Evolutionary conservation across 2,888 invertebrate species (phyloP).

Genomic region (Eurois occulta): DNA sequence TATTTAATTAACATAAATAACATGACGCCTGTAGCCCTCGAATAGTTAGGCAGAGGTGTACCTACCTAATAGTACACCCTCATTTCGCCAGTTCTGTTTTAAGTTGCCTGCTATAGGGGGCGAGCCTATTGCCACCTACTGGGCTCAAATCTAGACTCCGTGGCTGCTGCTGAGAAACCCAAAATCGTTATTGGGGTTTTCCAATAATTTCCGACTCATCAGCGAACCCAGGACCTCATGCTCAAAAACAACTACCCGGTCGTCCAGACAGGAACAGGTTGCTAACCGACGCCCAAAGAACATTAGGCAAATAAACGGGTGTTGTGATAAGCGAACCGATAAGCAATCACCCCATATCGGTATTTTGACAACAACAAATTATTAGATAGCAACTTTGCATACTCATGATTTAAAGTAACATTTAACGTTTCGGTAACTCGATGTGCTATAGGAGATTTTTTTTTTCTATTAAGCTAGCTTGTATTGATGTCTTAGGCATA

Average conservation of each 20-base stretch:
- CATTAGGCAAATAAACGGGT: constrained; percentile 35
- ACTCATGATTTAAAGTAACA: constrained; percentile 15
- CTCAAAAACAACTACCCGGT: constrained; percentile 14
- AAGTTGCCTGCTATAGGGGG: no score
- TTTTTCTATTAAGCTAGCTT: neutral
- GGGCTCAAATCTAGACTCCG: no score
- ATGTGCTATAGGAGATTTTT: neutral
- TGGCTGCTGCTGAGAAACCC: no score
- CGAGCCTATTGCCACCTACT: no score
- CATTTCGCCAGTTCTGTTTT: no score
- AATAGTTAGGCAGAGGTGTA: no score
- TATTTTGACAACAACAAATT: constrained; percentile 56
- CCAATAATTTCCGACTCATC: no score
- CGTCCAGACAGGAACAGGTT: constrained; percentile 48
- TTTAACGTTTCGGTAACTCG: neutral
- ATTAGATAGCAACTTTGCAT: constrained; percentile 31
- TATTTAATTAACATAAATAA: neutral
- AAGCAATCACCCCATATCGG: constrained; percentile 46
- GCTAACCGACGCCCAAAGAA: constrained; percentile 36
- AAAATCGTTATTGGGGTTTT: no score
- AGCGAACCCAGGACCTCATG: no score
- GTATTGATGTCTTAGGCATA: neutral
- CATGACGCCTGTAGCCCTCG: no score
- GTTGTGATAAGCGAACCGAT: constrained; percentile 41
- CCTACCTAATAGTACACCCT: no score